Percentiles rank a stretch among this genome's conserved stretches.
Evolutionary conservation across 1,140 invertebrate species (phyloP).

Genomic region (Temnothorax nylanderi): DNA sequence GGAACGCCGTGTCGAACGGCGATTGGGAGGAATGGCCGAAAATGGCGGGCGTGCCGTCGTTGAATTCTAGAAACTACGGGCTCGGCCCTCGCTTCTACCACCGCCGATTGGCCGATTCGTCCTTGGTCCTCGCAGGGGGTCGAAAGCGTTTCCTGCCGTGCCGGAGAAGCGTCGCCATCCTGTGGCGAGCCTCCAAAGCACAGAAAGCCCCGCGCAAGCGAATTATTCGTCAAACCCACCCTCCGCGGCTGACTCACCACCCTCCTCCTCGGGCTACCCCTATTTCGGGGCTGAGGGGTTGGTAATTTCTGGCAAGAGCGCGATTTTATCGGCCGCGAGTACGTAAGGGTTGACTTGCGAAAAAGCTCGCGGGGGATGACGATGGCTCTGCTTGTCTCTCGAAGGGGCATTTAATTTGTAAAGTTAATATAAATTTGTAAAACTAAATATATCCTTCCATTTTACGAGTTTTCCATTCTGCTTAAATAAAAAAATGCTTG

Average conservation of each 20-base stretch:
- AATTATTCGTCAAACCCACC: conserved; percentile 65
- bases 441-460: neutral
- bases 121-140: conserved; percentile 60
- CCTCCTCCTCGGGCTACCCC: conserved; percentile 34
- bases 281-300: conserved; percentile 67
- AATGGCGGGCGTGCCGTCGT: conserved; percentile 67
- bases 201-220: conserved; percentile 56
- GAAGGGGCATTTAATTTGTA: neutral
- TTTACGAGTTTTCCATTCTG: neutral
- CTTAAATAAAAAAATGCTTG: neutral
- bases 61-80: conserved; percentile 64
- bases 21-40: conserved; percentile 58
- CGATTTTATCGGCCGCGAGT: conserved; percentile 82
- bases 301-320: conserved; percentile 73
- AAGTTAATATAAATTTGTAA: neutral
- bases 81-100: conserved; percentile 25
- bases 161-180: conserved; percentile 79
- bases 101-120: conserved; percentile 70
- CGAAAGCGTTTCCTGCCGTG: conserved; percentile 44
- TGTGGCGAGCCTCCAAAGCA: conserved; percentile 69
- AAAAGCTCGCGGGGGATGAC: conserved; percentile 67
- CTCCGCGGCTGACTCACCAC: neutral
- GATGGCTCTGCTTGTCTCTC: conserved; percentile 76
- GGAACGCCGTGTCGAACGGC: neutral
- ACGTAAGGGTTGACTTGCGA: conserved; percentile 65